Conservation (phyloP, 2,113 vertebrate species). For the Lagopus muta region DNA sequence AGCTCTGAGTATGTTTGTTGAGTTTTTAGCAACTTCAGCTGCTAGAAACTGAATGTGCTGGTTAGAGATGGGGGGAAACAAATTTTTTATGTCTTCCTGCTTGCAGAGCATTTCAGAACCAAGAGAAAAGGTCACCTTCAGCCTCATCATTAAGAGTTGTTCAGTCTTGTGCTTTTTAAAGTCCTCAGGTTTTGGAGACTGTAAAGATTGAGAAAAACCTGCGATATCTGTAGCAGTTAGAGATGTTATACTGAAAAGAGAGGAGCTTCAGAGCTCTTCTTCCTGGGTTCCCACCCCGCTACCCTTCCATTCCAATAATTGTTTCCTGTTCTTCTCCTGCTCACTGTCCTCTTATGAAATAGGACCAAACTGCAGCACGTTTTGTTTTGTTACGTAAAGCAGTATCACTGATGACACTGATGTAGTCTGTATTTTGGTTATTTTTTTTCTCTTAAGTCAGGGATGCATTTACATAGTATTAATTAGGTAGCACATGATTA, state of each 20-base stretch:
- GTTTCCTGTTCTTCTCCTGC: not conserved
- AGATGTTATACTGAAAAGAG: not conserved
- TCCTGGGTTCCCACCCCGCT: not conserved
- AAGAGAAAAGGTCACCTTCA: not conserved
- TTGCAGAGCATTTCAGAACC: not conserved
- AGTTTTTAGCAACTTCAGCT: not conserved
- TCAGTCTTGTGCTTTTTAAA: not conserved
- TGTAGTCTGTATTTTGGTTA: not conserved
- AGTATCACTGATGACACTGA: not conserved
- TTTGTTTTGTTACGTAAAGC: conserved; percentile 17
- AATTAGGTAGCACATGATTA: conserved; percentile 16
- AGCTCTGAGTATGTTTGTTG: not conserved
- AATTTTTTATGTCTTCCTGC: not conserved
- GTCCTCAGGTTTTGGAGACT: not conserved
- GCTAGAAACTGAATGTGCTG: not conserved
- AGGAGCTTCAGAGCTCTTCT: not conserved
- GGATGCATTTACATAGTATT: conserved; percentile 16
- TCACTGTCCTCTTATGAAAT: not conserved
- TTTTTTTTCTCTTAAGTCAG: not conserved
- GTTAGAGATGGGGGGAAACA: not conserved
- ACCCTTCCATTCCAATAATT: not conserved
- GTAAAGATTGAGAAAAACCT: not conserved
- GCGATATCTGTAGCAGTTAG: not conserved
- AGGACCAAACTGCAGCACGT: not conserved
- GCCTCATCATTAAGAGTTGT: not conserved